These are phyloP conservation scores for Chironomus riparius DNA, from an alignment of 2,888 invertebrate genomes.

Conservation along the genomic window DNA sequence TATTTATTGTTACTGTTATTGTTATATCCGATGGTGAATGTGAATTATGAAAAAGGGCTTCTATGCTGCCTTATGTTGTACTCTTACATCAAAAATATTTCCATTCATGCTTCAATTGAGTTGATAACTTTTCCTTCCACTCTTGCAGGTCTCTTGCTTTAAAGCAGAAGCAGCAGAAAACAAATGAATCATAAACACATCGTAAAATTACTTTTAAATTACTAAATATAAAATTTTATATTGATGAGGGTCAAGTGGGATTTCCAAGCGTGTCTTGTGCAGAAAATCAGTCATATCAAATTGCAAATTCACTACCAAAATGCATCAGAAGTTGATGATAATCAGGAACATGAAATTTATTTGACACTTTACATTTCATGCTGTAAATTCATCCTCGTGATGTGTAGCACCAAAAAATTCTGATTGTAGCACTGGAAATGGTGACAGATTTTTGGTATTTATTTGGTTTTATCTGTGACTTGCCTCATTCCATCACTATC, in stretches of 20 bases:
- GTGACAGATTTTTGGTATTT: slow-evolving; percentile 20
- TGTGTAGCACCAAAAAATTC: not conserved
- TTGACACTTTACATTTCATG: not conserved
- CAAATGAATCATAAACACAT: no score
- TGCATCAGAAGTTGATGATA: not conserved
- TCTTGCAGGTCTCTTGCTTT: not conserved
- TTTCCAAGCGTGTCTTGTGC: no score
- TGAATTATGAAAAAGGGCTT: not conserved
- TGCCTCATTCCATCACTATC: not conserved
- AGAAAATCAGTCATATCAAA: not conserved
- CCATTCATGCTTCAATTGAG: not conserved
- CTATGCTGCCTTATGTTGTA: no score
- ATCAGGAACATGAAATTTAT: slow-evolving; percentile 9
- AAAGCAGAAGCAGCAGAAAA: not conserved
- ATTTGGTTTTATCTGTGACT: not conserved
- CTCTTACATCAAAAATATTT: not conserved
- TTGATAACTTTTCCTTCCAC: not conserved
- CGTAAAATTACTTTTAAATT: no score
- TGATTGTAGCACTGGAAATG: not conserved
- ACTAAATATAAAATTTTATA: no score
- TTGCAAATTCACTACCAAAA: not conserved
- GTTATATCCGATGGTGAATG: slow-evolving; percentile 6
- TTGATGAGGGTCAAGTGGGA: no score
- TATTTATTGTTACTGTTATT: slow-evolving; percentile 26
- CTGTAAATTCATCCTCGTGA: not conserved